These are phyloP conservation scores for Blastobasis lacticolella DNA, from an alignment of 2,888 invertebrate genomes.

Conservation along the genomic window DNA sequence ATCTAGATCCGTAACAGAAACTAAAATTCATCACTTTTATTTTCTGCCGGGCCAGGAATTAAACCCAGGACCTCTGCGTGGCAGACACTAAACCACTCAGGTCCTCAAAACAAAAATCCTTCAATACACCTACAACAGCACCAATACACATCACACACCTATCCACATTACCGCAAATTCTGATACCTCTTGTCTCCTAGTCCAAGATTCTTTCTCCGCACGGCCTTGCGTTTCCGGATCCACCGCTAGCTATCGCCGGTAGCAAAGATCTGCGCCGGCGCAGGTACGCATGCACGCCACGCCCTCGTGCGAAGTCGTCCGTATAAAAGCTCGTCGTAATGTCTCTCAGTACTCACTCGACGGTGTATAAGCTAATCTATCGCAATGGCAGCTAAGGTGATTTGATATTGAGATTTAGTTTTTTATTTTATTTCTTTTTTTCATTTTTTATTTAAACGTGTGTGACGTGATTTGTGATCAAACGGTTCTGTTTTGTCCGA, in stretches of 20 bases:
- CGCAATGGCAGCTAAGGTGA: slow-evolving; percentile 69
- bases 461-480: slow-evolving; percentile 18
- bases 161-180: no score
- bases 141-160: no score
- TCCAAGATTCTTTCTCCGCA: not conserved
- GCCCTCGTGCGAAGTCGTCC: slow-evolving; percentile 46
- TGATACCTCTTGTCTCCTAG: no score
- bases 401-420: slow-evolving; percentile 13
- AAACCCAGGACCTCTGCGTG: no score
- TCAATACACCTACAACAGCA: no score
- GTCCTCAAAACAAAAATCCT: no score
- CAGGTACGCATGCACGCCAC: slow-evolving; percentile 30
- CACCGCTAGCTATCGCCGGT: slow-evolving; percentile 21
- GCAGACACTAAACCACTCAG: no score
- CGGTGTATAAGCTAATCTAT: slow-evolving; percentile 32
- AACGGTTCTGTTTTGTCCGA: no score
- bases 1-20: no score
- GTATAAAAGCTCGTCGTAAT: slow-evolving; percentile 52
- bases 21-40: no score
- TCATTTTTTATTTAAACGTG: slow-evolving; percentile 18
- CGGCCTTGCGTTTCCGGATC: slow-evolving; percentile 42
- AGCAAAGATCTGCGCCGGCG: slow-evolving; percentile 51
- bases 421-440: not conserved
- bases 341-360: slow-evolving; percentile 52
- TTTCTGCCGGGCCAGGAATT: no score